Evolutionary conservation across 2,888 invertebrate genomes (phyloP), one percentile per base, ranked within the genome.

Genomic region (Aleiodes testaceus): DNA sequence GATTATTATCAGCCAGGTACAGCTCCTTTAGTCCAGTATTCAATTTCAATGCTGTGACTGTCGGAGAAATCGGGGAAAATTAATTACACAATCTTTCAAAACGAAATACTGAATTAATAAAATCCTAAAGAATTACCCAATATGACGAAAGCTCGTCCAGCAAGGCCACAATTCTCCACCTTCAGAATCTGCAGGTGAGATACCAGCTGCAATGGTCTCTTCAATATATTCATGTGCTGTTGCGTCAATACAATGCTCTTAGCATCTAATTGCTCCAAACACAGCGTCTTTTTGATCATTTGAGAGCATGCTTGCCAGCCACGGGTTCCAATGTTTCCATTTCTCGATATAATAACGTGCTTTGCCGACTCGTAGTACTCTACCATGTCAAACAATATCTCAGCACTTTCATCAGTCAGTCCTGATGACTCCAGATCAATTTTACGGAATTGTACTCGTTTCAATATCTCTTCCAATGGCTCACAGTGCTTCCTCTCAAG

Each of bases 311-410:
- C 93, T 83, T 93, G 93, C 96, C 96, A 97, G 9, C 96, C 96
- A 50, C 94, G 89, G 55, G 91, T 89, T 69, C 93, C 93, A 86
- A 96, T 94, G 78, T 90, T 90, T 72, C 92, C 89, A 86, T 95
- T 96, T 65, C 92, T 92, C 42, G 93, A 92, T 75, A 97, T 92
- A 84, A 94, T 93, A 74, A 97, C 88, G 77, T 92, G 90, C 75
- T 87, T 87, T 0, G 91, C 89, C 53, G 96, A 95, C 85, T 97
- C 96, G 87, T 97, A 97, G 87, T 95, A 97, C 85, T 97, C 97
- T 75, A 97, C 91, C 94, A 97, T 96, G 86, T 97, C 96, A 86
- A 95, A 96, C 67, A 97, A 86, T 52, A 95, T 93, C 79, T 94
- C 93, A 50, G 93, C 90, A 76, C 83, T 84, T 83, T 94, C 93